These are phyloP conservation scores for Linurgus olivaceus DNA, from an alignment of 2,797 vertebrate species.

Conservation along the genomic window DNA sequence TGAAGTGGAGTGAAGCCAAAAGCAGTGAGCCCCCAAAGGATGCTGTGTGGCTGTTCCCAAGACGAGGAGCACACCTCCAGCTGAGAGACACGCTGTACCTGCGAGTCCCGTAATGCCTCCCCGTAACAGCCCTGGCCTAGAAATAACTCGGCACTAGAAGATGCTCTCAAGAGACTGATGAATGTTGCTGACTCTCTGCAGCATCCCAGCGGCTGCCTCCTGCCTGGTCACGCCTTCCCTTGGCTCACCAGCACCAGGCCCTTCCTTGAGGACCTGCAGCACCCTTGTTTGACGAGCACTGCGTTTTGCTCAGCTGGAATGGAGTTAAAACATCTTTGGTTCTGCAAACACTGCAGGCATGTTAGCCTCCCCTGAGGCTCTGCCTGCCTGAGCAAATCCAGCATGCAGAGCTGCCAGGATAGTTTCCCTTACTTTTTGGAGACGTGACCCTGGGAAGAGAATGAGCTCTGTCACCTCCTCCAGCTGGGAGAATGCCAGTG, in stretches of 20 bases:
- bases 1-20: neutral
- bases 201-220: neutral
- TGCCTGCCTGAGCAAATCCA: neutral
- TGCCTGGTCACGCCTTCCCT: accelerated
- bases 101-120: neutral
- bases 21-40: neutral
- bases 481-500: neutral
- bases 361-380: neutral
- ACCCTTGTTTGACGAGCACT: neutral
- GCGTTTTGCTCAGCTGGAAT: neutral
- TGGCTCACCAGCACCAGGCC: neutral
- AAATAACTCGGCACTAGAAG: neutral
- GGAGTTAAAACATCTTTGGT: neutral
- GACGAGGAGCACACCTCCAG: neutral
- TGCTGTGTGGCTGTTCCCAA: neutral
- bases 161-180: neutral
- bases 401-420: neutral
- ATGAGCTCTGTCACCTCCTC: neutral
- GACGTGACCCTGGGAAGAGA: neutral
- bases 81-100: neutral
- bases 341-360: neutral
- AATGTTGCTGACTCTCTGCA: neutral
- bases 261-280: neutral
- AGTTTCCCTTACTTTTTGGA: neutral
- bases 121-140: neutral